phyloP scores from a whole-genome alignment of 1,140 invertebrate genomes.

The Tribolium castaneum region DNA sequence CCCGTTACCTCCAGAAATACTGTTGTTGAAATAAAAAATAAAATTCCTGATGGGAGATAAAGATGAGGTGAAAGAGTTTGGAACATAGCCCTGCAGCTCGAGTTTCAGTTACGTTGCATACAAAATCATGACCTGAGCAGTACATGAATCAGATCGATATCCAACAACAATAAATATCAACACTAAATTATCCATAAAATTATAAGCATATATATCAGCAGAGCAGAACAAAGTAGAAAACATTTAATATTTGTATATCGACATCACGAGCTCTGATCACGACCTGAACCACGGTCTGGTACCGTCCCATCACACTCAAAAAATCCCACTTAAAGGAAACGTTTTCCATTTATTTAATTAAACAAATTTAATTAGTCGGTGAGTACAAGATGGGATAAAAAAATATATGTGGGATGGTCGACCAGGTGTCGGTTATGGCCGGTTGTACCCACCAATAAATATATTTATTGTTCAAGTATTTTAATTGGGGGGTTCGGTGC shows the following conservation, averaged over 20 bases:
- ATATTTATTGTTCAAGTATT: conserved; percentile 62
- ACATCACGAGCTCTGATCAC: conserved; percentile 61
- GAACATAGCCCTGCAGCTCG: conserved; percentile 2
- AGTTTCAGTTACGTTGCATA: conserved; percentile 12
- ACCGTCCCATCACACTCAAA: neutral
- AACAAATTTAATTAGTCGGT: conserved; percentile 8
- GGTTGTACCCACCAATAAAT: conserved; percentile 44
- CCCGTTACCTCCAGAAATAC: neutral
- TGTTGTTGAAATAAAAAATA: neutral
- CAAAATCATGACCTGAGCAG: conserved; percentile 24
- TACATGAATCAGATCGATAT: conserved; percentile 34
- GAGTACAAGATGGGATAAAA: neutral
- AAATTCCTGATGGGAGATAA: neutral
- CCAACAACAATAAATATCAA: conserved; percentile 59
- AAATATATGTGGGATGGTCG: conserved; percentile 1
- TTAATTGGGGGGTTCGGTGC: conserved; percentile 63
- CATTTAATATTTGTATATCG: conserved; percentile 63
- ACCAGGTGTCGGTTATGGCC: conserved; percentile 11
- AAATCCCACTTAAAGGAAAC: conserved; percentile 4
- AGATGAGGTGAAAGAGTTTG: neutral
- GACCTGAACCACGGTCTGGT: conserved; percentile 38
- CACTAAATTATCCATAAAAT: conserved; percentile 62
- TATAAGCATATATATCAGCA: conserved; percentile 62
- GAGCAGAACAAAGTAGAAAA: conserved; percentile 59
- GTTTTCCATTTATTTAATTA: neutral